phyloP scores from a whole-genome alignment of 2,888 invertebrate genomes.

The Epinotia demarniana region DNA sequence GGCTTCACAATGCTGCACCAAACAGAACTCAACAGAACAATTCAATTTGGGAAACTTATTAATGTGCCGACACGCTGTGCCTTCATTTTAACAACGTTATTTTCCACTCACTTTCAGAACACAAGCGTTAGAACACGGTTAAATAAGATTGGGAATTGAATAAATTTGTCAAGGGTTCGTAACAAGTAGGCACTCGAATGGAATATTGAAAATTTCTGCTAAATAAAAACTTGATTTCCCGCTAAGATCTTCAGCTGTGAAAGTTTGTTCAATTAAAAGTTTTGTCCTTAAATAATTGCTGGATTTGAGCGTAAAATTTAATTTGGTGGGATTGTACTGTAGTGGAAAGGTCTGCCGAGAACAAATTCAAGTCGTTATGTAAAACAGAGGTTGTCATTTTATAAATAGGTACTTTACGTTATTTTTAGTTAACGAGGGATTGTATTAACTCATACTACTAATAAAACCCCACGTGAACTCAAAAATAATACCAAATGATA shows the following conservation, averaged over 20 bases:
- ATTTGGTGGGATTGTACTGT: background rate
- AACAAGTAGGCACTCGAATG: constrained; percentile 35
- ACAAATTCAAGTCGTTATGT: background rate
- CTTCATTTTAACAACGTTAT: constrained; percentile 21
- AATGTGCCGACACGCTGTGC: constrained; percentile 16
- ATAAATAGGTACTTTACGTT: background rate
- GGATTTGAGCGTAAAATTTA: constrained; percentile 3
- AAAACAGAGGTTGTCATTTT: background rate
- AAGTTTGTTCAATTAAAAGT: constrained; percentile 9
- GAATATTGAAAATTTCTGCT: constrained; percentile 30
- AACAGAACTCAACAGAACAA: constrained; percentile 29
- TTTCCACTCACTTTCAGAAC: constrained; percentile 32
- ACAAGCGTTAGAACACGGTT: constrained; percentile 30
- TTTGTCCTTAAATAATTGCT: constrained; percentile 13
- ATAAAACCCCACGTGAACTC: too few relatives aligned
- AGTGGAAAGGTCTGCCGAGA: background rate
- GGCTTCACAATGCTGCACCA: background rate
- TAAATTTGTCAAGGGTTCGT: constrained; percentile 33
- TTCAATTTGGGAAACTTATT: constrained; percentile 34
- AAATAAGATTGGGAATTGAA: constrained; percentile 37
- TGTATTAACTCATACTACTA: background rate
- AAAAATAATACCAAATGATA: too few relatives aligned
- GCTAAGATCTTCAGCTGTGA: constrained; percentile 17
- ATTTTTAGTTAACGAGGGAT: background rate
- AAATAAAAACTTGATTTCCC: constrained; percentile 22